A percentile compares a stretch with the other conserved stretches of the same genome.
Evolutionary conservation across 2,797 vertebrate species (phyloP).

Genomic region (Siniperca undulata): DNA sequence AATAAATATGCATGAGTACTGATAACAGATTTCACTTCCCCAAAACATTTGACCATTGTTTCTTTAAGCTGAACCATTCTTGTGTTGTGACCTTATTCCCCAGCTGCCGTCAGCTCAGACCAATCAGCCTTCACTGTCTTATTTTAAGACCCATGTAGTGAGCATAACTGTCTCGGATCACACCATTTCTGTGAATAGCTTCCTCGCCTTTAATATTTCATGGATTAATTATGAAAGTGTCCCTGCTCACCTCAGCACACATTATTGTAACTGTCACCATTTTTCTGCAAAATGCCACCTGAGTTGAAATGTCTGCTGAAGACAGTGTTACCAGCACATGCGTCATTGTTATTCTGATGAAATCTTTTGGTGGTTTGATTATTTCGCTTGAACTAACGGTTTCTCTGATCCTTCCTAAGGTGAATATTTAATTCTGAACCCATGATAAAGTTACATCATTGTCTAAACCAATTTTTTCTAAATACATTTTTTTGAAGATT

Average conservation of each 20-base stretch:
- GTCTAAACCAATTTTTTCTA: background rate
- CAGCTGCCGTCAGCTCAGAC: constrained; percentile 34
- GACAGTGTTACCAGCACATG: constrained; percentile 5
- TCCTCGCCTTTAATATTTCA: constrained; percentile 56
- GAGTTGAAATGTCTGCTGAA: constrained; percentile 10
- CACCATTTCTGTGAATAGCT: constrained; percentile 36
- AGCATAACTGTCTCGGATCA: constrained; percentile 44
- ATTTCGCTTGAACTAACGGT: constrained; percentile 15
- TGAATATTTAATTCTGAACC: constrained; percentile 2
- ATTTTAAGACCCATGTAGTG: constrained; percentile 28
- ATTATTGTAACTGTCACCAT: constrained; percentile 41
- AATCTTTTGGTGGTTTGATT: constrained; percentile 16
- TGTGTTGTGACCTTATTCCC: constrained; percentile 49
- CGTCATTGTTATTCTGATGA: constrained; percentile 17
- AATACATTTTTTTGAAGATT: constrained; percentile 11
- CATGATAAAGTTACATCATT: constrained; percentile 14
- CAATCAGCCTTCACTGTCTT: constrained; percentile 30
- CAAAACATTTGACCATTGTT: constrained; percentile 32
- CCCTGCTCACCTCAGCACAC: constrained; percentile 30
- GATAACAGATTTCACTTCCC: constrained; percentile 23
- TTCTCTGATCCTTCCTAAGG: constrained; percentile 8
- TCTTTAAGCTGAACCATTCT: constrained; percentile 32
- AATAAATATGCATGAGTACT: constrained; percentile 10
- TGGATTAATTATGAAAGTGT: constrained; percentile 54
- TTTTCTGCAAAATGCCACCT: constrained; percentile 23